Percentiles rank a stretch among this genome's conserved stretches.
phyloP scores from a whole-genome alignment of 2,797 vertebrate genomes.

The Macropodus opercularis region DNA sequence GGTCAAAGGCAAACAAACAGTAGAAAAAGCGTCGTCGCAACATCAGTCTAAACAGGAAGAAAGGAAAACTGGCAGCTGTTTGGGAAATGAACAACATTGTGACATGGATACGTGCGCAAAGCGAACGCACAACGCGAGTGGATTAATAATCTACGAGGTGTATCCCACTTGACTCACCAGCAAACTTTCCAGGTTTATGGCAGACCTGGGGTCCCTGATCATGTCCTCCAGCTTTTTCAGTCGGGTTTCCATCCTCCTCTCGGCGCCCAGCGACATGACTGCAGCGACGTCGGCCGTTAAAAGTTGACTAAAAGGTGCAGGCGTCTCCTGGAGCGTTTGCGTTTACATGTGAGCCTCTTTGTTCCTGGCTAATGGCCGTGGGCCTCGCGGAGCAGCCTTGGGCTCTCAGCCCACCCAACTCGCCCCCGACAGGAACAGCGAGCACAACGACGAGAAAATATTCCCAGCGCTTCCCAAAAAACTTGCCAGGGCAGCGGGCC shows the following conservation, averaged over 20 bases:
- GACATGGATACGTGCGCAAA: constrained; percentile 9
- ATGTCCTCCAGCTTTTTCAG: constrained; percentile 84
- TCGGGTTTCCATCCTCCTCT: constrained; percentile 84
- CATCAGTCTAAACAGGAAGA: neutral
- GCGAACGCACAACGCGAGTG: constrained; percentile 31
- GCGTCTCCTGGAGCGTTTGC: constrained; percentile 24
- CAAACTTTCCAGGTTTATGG: constrained; percentile 87
- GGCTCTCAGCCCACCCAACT: constrained; percentile 75
- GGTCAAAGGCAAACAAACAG: too few species aligned
- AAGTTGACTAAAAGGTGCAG: constrained; percentile 16
- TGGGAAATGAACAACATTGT: neutral
- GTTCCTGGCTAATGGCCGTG: constrained; percentile 74
- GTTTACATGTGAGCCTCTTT: constrained; percentile 73
- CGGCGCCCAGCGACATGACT: constrained; percentile 82
- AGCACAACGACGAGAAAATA: constrained; percentile 71
- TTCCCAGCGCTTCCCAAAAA: constrained; percentile 51
- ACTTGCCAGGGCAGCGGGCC: constrained; percentile 33
- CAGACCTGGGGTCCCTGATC: constrained; percentile 81
- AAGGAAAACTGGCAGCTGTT: constrained; percentile 22
- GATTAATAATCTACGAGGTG: constrained; percentile 66
- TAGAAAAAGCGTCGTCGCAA: too few species aligned
- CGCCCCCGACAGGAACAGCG: constrained; percentile 63
- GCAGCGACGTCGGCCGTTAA: constrained; percentile 19
- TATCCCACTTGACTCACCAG: constrained; percentile 78
- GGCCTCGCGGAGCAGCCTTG: constrained; percentile 74